phyloP scores from a whole-genome alignment of 2,888 invertebrate genomes.

The Cyrtodaria siliqua region DNA sequence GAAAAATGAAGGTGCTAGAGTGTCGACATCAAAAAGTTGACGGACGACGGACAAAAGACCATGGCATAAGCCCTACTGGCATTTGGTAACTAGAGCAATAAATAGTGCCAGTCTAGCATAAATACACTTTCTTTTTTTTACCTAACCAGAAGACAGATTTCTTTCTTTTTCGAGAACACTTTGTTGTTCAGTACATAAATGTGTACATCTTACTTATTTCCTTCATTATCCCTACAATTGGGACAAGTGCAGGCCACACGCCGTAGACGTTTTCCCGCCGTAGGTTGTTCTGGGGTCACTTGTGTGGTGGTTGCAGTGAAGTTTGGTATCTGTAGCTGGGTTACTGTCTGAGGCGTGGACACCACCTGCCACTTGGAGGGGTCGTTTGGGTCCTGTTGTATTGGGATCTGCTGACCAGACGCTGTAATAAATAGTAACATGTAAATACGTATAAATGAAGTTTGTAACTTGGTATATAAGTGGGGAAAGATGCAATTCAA shows the following conservation, averaged over 20 bases:
- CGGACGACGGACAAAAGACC: too few relatives aligned
- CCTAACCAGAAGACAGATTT: too few relatives aligned
- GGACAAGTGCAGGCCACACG: conserved; percentile 99
- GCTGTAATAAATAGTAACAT: not conserved
- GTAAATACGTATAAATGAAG: not conserved
- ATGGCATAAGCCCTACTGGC: too few relatives aligned
- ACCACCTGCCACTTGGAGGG: conserved; percentile 93
- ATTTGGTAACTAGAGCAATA: too few relatives aligned
- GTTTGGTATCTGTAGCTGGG: conserved; percentile 64
- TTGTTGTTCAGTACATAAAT: too few relatives aligned
- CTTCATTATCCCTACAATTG: conserved; percentile 96
- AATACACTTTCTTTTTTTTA: too few relatives aligned
- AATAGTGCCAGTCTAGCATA: too few relatives aligned
- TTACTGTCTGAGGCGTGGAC: conserved; percentile 65
- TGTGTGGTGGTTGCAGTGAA: conserved; percentile 58
- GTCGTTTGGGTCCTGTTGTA: conserved; percentile 94
- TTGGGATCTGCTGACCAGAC: conserved; percentile 86
- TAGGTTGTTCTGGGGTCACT: conserved; percentile 38
- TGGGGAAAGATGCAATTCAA: not conserved
- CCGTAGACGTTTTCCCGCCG: conserved; percentile 87
- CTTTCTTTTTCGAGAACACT: too few relatives aligned
- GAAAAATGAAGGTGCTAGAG: too few relatives aligned
- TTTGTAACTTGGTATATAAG: not conserved
- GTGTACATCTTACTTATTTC: conserved; percentile 85
- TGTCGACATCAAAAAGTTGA: too few relatives aligned